A percentile compares a stretch with the other conserved stretches of the same genome.
phyloP scores from a whole-genome alignment of 2,113 vertebrate species.

The Saguinus midas region DNA sequence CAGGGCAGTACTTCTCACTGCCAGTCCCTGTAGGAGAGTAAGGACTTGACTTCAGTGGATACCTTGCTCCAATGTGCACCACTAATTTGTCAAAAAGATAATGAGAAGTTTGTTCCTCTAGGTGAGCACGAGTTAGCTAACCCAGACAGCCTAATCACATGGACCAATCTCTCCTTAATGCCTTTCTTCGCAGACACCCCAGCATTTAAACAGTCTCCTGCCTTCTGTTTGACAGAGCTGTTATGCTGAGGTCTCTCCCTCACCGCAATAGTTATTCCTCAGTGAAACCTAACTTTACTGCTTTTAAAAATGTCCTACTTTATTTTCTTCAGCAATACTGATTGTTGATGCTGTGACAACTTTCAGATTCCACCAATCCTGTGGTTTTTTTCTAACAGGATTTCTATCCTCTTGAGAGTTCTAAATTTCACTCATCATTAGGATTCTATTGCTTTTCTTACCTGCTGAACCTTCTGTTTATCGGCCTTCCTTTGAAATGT shows the following conservation, averaged over 20 bases:
- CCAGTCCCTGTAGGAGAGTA: neutral
- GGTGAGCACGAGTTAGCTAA: neutral
- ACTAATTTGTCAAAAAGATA: neutral
- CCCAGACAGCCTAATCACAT: neutral
- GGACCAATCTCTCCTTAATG: neutral
- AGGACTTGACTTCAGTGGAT: neutral
- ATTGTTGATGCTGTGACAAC: neutral
- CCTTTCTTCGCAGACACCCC: neutral
- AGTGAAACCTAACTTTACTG: neutral
- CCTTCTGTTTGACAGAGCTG: neutral
- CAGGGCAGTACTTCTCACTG: neutral
- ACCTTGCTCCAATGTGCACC: neutral
- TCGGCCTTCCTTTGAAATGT: neutral
- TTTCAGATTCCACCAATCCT: neutral
- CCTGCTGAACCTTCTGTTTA: neutral
- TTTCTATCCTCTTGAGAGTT: neutral
- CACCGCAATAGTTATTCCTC: neutral
- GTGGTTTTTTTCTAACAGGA: neutral
- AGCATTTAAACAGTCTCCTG: neutral
- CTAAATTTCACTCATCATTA: neutral
- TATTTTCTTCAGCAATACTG: neutral
- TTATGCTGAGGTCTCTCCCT: neutral
- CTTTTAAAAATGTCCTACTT: neutral
- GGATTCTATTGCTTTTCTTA: neutral
- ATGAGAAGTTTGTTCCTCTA: neutral